These are phyloP conservation scores for Cremastinae sp. DNA, from an alignment of 2,888 invertebrate genomes.

Conservation along the genomic window DNA sequence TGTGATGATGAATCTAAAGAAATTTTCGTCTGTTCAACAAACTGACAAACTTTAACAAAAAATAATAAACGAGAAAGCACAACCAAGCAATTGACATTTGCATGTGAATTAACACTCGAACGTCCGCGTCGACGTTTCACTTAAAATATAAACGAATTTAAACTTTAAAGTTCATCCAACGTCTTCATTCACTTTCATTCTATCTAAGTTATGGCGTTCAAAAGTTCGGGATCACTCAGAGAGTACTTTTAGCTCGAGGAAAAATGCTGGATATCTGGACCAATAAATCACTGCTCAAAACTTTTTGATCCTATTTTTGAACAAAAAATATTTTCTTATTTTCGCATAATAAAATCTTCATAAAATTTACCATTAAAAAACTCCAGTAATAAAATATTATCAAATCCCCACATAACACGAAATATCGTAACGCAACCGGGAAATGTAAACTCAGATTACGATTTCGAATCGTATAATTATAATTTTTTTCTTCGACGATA, in stretches of 20 bases:
- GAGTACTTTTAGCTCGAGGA: too few relatives aligned
- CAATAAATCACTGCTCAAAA: background rate
- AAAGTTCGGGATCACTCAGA: too few relatives aligned
- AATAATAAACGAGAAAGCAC: too few relatives aligned
- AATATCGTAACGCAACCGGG: slow-evolving; percentile 23
- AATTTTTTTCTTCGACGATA: background rate
- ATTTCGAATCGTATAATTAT: slow-evolving; percentile 19
- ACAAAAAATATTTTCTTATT: too few relatives aligned
- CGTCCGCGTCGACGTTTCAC: slow-evolving; percentile 48
- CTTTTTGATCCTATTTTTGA: too few relatives aligned
- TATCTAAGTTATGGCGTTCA: background rate
- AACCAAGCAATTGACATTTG: background rate
- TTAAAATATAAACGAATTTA: slow-evolving; percentile 27
- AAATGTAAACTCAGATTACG: slow-evolving; percentile 52
- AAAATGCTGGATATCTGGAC: background rate
- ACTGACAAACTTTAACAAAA: too few relatives aligned
- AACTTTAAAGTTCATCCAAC: slow-evolving; percentile 57
- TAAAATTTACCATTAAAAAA: too few relatives aligned
- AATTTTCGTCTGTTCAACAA: too few relatives aligned
- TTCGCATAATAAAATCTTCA: too few relatives aligned
- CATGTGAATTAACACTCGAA: slow-evolving; percentile 26
- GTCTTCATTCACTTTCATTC: slow-evolving; percentile 28
- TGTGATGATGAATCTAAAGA: too few relatives aligned
- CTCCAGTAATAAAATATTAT: slow-evolving; percentile 2
- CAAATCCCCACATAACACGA: slow-evolving; percentile 5